A percentile compares a stretch with the other conserved stretches of the same genome.
These are phyloP conservation scores for Coenonympha arcania DNA, from an alignment of 2,888 invertebrate species.

Conservation along the genomic window DNA sequence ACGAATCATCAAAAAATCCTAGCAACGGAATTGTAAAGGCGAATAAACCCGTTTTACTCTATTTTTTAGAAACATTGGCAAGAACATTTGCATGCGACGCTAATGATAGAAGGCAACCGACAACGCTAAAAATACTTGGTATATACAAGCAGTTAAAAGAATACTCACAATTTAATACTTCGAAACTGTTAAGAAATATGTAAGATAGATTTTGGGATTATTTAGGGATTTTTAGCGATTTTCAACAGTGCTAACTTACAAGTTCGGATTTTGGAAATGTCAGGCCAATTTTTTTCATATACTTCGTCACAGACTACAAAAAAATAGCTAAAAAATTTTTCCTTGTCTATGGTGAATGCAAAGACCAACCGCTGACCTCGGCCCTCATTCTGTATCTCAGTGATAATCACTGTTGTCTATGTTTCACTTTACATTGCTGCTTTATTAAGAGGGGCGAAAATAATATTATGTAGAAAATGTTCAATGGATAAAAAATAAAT, in stretches of 20 bases:
- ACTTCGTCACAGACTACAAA: not conserved
- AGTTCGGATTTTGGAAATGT: conserved; percentile 27
- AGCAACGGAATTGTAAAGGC: not conserved
- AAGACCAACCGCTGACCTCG: no score
- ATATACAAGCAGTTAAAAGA: conserved; percentile 13
- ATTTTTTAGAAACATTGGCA: not conserved
- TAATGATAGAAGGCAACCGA: not conserved
- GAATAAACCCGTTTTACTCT: not conserved
- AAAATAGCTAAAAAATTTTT: no score
- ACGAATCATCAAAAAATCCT: not conserved
- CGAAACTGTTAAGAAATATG: conserved; percentile 6
- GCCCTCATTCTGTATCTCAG: no score
- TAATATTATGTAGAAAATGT: no score
- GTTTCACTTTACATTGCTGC: no score
- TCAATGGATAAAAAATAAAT: no score
- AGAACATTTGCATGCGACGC: not conserved
- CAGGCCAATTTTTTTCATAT: conserved; percentile 22
- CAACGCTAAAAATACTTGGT: not conserved
- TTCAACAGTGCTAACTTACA: conserved; percentile 23
- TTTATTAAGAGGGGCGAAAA: no score
- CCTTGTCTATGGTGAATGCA: no score
- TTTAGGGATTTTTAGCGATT: conserved; percentile 20
- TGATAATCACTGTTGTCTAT: no score
- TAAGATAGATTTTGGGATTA: conserved; percentile 10
- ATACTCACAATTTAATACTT: conserved; percentile 17